Conservation (phyloP, 2,113 vertebrate species). For the Plotosus lineatus region DNA sequence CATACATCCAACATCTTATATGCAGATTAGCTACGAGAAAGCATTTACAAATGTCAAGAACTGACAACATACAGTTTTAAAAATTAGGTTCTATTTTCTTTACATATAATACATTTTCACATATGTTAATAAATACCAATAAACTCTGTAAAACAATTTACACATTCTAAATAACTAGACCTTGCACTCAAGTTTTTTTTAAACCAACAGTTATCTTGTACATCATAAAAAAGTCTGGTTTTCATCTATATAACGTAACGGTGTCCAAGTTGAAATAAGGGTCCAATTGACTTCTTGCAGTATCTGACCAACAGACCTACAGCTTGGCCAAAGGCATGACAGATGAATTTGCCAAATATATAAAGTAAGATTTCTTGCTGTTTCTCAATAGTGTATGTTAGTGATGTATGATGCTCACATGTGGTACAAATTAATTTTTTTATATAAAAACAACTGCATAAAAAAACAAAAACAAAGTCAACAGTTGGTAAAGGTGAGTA, state of each 20-base stretch:
- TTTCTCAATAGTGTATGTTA: slow-evolving; percentile 15
- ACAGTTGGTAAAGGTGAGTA: slow-evolving; percentile 47
- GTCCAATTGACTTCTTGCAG: slow-evolving; percentile 25
- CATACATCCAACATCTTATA: slow-evolving; percentile 73
- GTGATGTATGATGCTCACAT: slow-evolving; percentile 33
- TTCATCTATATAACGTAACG: slow-evolving; percentile 58
- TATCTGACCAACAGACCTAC: slow-evolving; percentile 48
- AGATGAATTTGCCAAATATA: slow-evolving; percentile 35
- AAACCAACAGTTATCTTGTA: slow-evolving; percentile 65
- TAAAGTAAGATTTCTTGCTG: slow-evolving; percentile 43
- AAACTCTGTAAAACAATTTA: slow-evolving; percentile 72
- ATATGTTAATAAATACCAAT: slow-evolving; percentile 82
- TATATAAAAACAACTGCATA: slow-evolving; percentile 49
- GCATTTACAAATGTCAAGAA: slow-evolving; percentile 71
- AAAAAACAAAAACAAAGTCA: slow-evolving; percentile 42
- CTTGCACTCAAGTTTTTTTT: slow-evolving; percentile 59
- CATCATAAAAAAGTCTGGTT: slow-evolving; percentile 35
- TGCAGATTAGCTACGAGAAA: slow-evolving; percentile 73
- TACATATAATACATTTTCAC: slow-evolving; percentile 81
- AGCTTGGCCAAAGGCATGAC: slow-evolving; percentile 27
- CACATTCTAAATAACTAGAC: slow-evolving; percentile 65
- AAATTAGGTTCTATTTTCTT: slow-evolving; percentile 78
- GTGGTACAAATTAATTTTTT: slow-evolving; percentile 51
- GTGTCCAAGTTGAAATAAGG: slow-evolving; percentile 47
- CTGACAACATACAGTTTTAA: slow-evolving; percentile 67